A percentile compares a stretch with the other conserved stretches of the same genome.
Conservation (phyloP, 2,888 invertebrate species). For the Sphaerophoria taeniata region DNA sequence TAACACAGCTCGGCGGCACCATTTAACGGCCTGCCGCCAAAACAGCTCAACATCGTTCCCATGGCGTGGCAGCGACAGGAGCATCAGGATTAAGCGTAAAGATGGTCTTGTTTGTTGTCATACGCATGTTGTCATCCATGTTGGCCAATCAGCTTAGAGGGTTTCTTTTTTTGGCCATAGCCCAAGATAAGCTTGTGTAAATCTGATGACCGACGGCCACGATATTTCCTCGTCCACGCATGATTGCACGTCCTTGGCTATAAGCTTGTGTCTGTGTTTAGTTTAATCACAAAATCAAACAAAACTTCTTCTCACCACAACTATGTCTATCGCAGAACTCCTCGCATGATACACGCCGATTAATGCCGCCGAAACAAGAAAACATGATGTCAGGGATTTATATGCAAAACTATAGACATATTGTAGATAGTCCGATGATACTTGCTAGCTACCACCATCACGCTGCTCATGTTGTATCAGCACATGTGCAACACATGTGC, state of each 20-base stretch:
- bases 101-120: slow-evolving; percentile 12
- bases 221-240: too few species aligned
- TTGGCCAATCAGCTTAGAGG: slow-evolving; percentile 65
- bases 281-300: slow-evolving; percentile 56
- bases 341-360: slow-evolving; percentile 72
- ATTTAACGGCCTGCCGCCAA: slow-evolving; percentile 14
- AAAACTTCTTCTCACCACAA: slow-evolving; percentile 48
- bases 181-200: too few species aligned
- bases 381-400: slow-evolving; percentile 74
- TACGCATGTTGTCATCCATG: slow-evolving; percentile 56
- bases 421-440: slow-evolving; percentile 69
- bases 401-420: slow-evolving; percentile 73
- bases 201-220: too few species aligned
- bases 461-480: slow-evolving; percentile 56
- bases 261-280: slow-evolving; percentile 27
- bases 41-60: slow-evolving; percentile 5
- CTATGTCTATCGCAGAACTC: slow-evolving; percentile 34
- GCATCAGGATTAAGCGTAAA: slow-evolving; percentile 2
- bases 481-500: slow-evolving; percentile 72
- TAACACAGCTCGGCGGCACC: slow-evolving; percentile 31
- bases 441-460: slow-evolving; percentile 43
- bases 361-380: slow-evolving; percentile 70
- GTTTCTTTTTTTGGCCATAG: slow-evolving; percentile 10
- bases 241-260: not conserved
- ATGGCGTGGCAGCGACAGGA: not conserved